These are phyloP conservation scores for Serilophus lunatus DNA, from an alignment of 2,113 vertebrate species.

Conservation along the genomic window DNA sequence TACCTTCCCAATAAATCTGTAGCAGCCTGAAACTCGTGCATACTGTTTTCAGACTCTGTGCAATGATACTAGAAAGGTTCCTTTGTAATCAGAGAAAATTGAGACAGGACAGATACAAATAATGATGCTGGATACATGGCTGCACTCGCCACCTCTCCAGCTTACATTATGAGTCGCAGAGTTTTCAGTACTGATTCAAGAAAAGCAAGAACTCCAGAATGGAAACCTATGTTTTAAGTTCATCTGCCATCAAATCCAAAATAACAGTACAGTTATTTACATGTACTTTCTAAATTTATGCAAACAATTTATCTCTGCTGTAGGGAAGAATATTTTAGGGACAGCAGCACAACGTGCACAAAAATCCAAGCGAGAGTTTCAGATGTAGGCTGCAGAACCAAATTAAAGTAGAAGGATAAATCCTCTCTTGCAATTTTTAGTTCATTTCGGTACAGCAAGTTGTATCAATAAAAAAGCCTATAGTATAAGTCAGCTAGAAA, in stretches of 20 bases:
- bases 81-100: neutral
- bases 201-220: neutral
- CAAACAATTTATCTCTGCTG: slow-evolving; percentile 22
- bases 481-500: slow-evolving; percentile 45
- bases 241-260: slow-evolving; percentile 1
- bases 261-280: neutral
- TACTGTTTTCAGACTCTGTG: neutral
- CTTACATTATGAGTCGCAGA: neutral
- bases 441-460: slow-evolving; percentile 25
- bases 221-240: neutral
- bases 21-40: neutral
- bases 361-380: neutral
- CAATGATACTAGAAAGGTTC: neutral
- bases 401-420: slow-evolving; percentile 47
- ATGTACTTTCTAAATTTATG: neutral
- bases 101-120: neutral
- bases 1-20: neutral
- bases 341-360: neutral
- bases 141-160: neutral
- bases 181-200: neutral
- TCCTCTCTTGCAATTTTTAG: slow-evolving; percentile 26
- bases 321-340: slow-evolving; percentile 14
- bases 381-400: neutral
- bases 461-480: slow-evolving; percentile 52
- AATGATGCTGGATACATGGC: neutral